A percentile compares a stretch with the other conserved stretches of the same genome.
Evolutionary conservation across 2,113 vertebrate species (phyloP).

Genomic region (Panthera leo): DNA sequence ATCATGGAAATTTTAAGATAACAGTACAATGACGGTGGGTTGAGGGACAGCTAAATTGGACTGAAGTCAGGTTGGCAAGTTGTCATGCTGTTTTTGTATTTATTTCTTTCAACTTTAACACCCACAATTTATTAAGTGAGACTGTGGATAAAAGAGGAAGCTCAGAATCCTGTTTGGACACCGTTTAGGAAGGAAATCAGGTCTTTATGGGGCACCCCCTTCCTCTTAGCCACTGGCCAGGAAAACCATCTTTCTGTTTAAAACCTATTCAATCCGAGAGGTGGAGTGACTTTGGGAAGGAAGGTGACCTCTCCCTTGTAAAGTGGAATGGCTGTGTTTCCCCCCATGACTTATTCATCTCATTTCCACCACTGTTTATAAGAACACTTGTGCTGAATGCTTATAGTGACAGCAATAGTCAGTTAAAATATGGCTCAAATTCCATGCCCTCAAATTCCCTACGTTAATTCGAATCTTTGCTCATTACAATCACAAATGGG

Average conservation of each 20-base stretch:
- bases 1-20: conserved; percentile 74
- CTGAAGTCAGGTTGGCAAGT: conserved; percentile 17
- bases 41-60: conserved; percentile 20
- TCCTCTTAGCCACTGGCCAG: conserved; percentile 57
- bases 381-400: conserved; percentile 72
- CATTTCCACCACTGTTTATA: conserved; percentile 76
- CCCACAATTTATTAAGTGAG: conserved; percentile 73
- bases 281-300: conserved; percentile 67
- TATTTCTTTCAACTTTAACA: conserved; percentile 77
- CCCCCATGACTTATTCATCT: conserved; percentile 52
- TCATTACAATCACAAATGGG: conserved; percentile 67
- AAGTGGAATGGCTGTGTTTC: conserved; percentile 71
- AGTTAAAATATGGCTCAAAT: conserved; percentile 83
- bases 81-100: conserved; percentile 68
- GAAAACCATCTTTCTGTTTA: conserved; percentile 64
- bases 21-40: not conserved
- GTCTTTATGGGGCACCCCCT: conserved; percentile 66
- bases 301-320: conserved; percentile 81
- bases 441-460: conserved; percentile 78
- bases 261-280: conserved; percentile 56
- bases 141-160: conserved; percentile 59
- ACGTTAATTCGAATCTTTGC: conserved; percentile 76
- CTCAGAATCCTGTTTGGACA: conserved; percentile 61
- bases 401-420: conserved; percentile 74
- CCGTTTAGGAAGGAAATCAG: conserved; percentile 53